Base-by-base conservation (phyloP, 2,797 vertebrate species). In the Periophthalmus magnuspinnatus region DNA sequence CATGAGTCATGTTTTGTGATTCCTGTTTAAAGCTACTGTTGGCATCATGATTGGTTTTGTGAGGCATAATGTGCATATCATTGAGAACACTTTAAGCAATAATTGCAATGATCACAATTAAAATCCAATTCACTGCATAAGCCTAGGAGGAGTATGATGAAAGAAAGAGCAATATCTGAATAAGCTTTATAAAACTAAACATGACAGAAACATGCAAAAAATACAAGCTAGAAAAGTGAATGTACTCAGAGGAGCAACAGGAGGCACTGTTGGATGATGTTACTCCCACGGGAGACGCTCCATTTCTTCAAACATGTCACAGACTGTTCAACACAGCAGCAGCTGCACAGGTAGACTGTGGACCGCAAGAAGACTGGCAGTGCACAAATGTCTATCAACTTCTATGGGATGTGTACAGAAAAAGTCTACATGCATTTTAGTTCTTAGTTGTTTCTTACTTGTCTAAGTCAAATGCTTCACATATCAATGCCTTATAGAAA, bases 291-390 rank as follows among this genome's bases (percentile, higher is more conserved):
- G 87, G 84, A 82, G 84, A 78, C 24, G 78, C 79, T 88, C 73
- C 79, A 87, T 75, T 83, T 90, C 76, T 84, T 83, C 69, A 74
- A 84, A 74, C 68, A 66, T 74, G 77, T 82, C 81, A 80, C 74
- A 75, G 83, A 28, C 38, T 47, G 21, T 36, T 69, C 65, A 32
- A 83, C 79, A 75, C 75, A 80, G 70, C 60, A 74, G 71, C 74
- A 69, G 69, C 55, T 57, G 81, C 76, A 76, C 78, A 82, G 52
- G 69, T 68, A 70, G 66, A 60, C 6, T 17, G 59, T 61, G 47
- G 47, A 55, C 33, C 41, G 45, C 60, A 69, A 63, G 19, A 36
- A 41, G 60, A 22, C 11, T 41, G 65, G 59, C 41, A 64, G 59
- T 41, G 52, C 64, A 72, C 56, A 61, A 57, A 62, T 11, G 2